A percentile compares a stretch with the other conserved stretches of the same genome.
phyloP scores from a whole-genome alignment of 2,888 invertebrate species.

The Parasteatoda lunata region DNA sequence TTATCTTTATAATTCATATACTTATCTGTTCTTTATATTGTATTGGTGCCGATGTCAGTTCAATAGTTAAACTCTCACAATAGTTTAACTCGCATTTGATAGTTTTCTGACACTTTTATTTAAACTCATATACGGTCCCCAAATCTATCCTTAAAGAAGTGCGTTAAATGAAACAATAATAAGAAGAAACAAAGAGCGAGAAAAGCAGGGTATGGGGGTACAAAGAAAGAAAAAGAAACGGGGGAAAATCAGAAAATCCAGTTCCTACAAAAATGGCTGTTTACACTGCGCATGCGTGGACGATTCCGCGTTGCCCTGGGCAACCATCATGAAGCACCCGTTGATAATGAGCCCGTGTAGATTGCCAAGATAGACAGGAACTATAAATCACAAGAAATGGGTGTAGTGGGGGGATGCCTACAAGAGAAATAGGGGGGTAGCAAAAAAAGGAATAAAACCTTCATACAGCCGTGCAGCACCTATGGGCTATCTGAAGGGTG shows the following conservation, averaged over 20 bases:
- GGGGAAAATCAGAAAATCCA: constrained; percentile 45
- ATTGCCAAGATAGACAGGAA: constrained; percentile 69
- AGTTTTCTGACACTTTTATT: no score
- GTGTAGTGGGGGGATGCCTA: constrained; percentile 23
- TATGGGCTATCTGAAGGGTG: not conserved
- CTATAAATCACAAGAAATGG: constrained; percentile 68
- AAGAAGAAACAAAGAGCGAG: constrained; percentile 54
- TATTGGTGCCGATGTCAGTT: no score
- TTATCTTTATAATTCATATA: no score
- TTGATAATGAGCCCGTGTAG: constrained; percentile 69
- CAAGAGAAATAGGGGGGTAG: constrained; percentile 11
- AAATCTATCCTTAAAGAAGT: constrained; percentile 24
- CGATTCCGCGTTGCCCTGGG: constrained; percentile 58
- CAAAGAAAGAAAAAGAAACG: constrained; percentile 15
- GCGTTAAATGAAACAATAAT: constrained; percentile 66
- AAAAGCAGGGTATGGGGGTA: constrained; percentile 3
- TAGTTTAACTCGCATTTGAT: no score
- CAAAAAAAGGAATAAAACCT: not conserved
- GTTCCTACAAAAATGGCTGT: constrained; percentile 59
- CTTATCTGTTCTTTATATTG: no score
- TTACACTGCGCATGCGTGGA: constrained; percentile 41
- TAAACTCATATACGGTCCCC: constrained; percentile 28
- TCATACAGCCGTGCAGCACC: not conserved
- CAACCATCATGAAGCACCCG: constrained; percentile 66
- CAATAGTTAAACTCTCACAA: no score